Evolutionary conservation across 2,113 vertebrate genomes (phyloP).

Genomic region (Archilochus colubris): DNA sequence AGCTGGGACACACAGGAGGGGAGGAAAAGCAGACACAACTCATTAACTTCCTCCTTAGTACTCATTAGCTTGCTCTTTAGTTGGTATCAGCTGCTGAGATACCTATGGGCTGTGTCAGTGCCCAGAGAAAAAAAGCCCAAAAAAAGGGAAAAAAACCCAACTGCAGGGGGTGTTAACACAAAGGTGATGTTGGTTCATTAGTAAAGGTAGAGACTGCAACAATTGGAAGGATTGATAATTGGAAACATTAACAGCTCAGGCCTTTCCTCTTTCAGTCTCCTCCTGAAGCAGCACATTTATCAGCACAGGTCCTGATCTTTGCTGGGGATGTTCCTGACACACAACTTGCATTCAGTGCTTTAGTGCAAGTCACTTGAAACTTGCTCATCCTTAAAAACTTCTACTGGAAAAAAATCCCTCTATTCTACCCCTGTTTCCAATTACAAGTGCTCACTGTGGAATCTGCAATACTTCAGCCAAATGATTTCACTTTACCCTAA

Average conservation of each 20-base stretch:
- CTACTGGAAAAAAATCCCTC: background rate
- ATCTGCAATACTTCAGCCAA: background rate
- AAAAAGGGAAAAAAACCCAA: background rate
- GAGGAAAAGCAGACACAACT: background rate
- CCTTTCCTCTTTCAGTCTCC: background rate
- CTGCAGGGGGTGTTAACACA: background rate
- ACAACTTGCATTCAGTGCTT: background rate
- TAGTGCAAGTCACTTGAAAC: background rate
- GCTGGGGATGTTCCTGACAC: fast-evolving
- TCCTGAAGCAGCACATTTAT: background rate
- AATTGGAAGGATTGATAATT: too few species aligned
- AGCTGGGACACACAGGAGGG: slow-evolving; percentile 73
- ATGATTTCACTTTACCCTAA: background rate
- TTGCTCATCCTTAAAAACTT: background rate
- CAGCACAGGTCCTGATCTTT: fast-evolving
- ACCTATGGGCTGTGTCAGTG: fast-evolving
- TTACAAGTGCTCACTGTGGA: background rate
- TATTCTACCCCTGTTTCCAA: background rate
- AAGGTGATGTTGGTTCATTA: background rate
- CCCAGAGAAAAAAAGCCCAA: background rate
- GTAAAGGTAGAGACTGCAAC: background rate
- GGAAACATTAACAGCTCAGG: background rate
- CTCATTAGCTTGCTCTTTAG: background rate
- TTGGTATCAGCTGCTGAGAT: fast-evolving
- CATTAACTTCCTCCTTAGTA: background rate